Conservation (phyloP, 2,888 invertebrate genomes). For the Limnephilus marmoratus region DNA sequence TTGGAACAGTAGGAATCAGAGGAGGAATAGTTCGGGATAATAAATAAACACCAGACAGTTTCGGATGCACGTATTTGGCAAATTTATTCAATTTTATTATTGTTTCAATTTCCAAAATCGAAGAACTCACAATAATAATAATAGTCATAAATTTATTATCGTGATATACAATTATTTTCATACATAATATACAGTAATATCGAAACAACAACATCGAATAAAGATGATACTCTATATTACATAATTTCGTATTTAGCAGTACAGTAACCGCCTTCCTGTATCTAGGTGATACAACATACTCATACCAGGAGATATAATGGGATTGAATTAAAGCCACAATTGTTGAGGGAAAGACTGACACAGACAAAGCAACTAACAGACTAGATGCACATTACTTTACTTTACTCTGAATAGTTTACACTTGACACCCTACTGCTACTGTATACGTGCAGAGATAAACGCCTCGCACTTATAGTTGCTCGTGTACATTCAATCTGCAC, state of each 20-base stretch:
- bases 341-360: constrained; percentile 11
- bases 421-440: not conserved
- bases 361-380: constrained; percentile 43
- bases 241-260: constrained; percentile 48
- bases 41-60: constrained; percentile 53
- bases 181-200: constrained; percentile 59
- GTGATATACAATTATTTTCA: constrained; percentile 57
- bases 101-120: constrained; percentile 63
- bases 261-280: constrained; percentile 5
- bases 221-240: constrained; percentile 54
- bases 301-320: not conserved
- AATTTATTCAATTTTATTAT: constrained; percentile 61
- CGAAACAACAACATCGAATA: constrained; percentile 65
- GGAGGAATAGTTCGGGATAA: constrained; percentile 24
- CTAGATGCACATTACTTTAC: constrained; percentile 43
- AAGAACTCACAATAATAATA: constrained; percentile 49
- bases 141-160: constrained; percentile 52
- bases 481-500: not conserved
- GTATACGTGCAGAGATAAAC: too few species aligned
- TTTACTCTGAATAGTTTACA: not conserved
- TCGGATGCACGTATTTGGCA: constrained; percentile 61
- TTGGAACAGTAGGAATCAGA: not conserved
- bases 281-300: constrained; percentile 16
- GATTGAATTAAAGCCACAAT: constrained; percentile 36
- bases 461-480: too few species aligned